Percentiles rank a stretch among this genome's conserved stretches.
phyloP scores from a whole-genome alignment of 2,113 vertebrate genomes.

The Oryzias celebensis region DNA sequence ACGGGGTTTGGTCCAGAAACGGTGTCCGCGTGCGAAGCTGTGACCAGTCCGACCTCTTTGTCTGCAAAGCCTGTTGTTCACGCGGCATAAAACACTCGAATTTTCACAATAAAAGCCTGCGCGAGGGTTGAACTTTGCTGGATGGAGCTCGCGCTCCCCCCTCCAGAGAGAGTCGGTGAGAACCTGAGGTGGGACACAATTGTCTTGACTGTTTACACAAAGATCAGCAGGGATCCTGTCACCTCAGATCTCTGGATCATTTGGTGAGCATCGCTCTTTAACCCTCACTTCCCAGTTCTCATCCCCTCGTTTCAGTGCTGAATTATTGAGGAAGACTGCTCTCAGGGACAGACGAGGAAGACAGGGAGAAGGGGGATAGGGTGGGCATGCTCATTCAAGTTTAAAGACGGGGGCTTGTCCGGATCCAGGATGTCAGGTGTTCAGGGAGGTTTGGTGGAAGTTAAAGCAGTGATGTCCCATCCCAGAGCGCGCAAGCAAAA shows the following conservation, averaged over 20 bases:
- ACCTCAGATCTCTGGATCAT: background rate
- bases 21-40: no score
- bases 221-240: no score
- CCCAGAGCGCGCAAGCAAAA: background rate
- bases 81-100: no score
- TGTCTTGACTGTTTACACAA: no score
- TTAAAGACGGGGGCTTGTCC: slow-evolving; percentile 76
- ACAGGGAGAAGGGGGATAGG: slow-evolving; percentile 29
- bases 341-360: slow-evolving; percentile 46
- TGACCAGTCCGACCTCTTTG: no score
- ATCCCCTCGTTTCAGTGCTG: slow-evolving; percentile 57
- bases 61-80: no score
- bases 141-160: no score
- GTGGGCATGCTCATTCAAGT: slow-evolving; percentile 74
- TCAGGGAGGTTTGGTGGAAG: slow-evolving; percentile 31
- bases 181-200: no score
- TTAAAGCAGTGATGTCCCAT: slow-evolving; percentile 19
- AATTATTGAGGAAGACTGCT: slow-evolving; percentile 77
- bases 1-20: no score
- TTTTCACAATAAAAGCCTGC: no score
- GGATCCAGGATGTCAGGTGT: slow-evolving; percentile 71
- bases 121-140: no score
- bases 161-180: no score
- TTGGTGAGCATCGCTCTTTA: slow-evolving; percentile 10
- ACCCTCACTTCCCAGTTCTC: slow-evolving; percentile 35